Percentiles rank a stretch among this genome's conserved stretches.
phyloP scores from a whole-genome alignment of 2,888 invertebrate species.

The Tenthredo scrophulariae region DNA sequence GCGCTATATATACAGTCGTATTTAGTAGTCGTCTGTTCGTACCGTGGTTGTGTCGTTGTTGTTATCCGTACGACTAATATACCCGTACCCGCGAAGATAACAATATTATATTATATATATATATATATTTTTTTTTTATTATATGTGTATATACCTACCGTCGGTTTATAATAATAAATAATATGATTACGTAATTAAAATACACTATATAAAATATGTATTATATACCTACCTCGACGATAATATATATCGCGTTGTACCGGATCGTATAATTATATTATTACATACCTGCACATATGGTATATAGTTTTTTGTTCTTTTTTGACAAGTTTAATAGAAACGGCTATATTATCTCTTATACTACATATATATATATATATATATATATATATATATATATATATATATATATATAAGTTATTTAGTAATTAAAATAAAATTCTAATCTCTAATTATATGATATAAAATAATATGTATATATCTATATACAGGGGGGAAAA shows the following conservation, averaged over 20 bases:
- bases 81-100: constrained; percentile 61
- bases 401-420: no score
- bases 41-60: background rate
- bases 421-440: constrained; percentile 29
- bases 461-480: background rate
- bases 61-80: constrained; percentile 57
- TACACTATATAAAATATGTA: constrained; percentile 61
- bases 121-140: background rate
- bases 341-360: constrained; percentile 6
- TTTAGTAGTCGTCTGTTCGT: background rate
- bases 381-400: no score
- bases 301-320: background rate
- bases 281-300: background rate
- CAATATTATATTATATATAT: constrained; percentile 66
- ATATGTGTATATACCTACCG: constrained; percentile 60
- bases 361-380: background rate
- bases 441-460: background rate
- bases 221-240: background rate
- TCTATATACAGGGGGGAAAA: background rate
- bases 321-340: background rate
- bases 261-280: background rate
- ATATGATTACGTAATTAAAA: constrained; percentile 72
- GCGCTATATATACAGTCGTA: no score
- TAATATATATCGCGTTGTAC: background rate
- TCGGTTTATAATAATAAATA: constrained; percentile 74